Evolutionary conservation across 2,888 invertebrate species (phyloP).

Genomic region (Leptothorax acervorum): DNA sequence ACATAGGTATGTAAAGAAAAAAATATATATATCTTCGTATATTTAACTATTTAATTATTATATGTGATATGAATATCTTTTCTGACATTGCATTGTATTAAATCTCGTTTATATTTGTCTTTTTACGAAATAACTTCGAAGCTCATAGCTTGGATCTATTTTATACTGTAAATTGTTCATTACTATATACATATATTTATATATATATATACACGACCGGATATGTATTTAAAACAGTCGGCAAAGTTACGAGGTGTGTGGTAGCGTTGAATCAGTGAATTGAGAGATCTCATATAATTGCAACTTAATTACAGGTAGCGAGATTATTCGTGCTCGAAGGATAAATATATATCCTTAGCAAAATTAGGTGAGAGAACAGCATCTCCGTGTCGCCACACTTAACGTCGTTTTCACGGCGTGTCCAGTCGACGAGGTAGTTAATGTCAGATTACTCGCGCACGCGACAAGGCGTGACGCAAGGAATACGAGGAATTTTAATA

Average conservation of each 20-base stretch:
- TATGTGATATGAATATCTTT: background rate
- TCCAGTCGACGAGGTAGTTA: conserved; percentile 44
- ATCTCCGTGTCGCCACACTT: conserved; percentile 35
- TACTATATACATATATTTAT: background rate
- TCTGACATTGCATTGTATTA: background rate
- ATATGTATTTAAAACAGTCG: conserved; percentile 15
- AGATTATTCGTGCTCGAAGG: background rate
- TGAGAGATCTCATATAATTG: conserved; percentile 34
- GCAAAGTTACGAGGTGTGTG: background rate
- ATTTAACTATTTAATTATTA: background rate
- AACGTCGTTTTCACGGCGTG: conserved; percentile 44
- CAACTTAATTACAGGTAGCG: conserved; percentile 42
- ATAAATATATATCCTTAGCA: conserved; percentile 37
- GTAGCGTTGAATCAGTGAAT: conserved; percentile 21
- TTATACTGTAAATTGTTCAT: conserved; percentile 20
- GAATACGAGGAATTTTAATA: conserved; percentile 53
- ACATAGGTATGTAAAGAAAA: background rate
- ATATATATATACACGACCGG: background rate
- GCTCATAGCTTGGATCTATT: background rate
- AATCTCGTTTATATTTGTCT: background rate
- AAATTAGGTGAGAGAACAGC: conserved; percentile 42
- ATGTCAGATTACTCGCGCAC: conserved; percentile 50
- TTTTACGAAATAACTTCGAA: background rate
- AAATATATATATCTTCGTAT: too few species aligned
- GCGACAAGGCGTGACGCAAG: conserved; percentile 50